Conservation (phyloP, 2,888 invertebrate species). For the Stenodema calcarata region DNA sequence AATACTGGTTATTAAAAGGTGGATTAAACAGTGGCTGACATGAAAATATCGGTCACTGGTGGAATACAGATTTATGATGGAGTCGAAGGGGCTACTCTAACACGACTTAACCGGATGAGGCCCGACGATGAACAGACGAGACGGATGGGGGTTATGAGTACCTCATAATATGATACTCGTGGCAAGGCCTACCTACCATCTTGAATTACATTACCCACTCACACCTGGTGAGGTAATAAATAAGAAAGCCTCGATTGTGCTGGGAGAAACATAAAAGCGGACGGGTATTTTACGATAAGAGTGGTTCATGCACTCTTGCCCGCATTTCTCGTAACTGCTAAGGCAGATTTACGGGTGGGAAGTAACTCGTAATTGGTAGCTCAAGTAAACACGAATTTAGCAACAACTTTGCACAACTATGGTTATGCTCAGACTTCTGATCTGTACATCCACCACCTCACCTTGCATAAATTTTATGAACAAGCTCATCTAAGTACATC, state of each 20-base stretch:
- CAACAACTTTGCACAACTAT: too few species aligned
- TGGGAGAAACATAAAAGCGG: background rate
- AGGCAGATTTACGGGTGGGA: background rate
- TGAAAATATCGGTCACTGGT: background rate
- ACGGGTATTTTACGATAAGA: background rate
- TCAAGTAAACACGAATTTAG: background rate
- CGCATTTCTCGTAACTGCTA: background rate
- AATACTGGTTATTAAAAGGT: too few species aligned
- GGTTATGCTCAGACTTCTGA: too few species aligned
- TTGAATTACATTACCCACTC: background rate
- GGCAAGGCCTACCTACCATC: background rate
- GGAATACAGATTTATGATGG: background rate
- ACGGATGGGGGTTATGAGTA: background rate
- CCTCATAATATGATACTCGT: background rate
- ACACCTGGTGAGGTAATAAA: background rate
- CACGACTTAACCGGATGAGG: background rate
- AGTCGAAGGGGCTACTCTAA: background rate
- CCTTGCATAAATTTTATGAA: too few species aligned
- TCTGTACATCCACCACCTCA: too few species aligned
- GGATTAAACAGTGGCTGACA: too few species aligned
- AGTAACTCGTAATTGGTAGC: background rate
- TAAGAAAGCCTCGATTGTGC: background rate
- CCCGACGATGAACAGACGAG: too few species aligned
- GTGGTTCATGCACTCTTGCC: background rate
- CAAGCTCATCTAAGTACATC: too few species aligned